These are phyloP conservation scores for Macrosoma leucophasiata DNA, from an alignment of 2,888 invertebrate genomes.

Conservation along the genomic window DNA sequence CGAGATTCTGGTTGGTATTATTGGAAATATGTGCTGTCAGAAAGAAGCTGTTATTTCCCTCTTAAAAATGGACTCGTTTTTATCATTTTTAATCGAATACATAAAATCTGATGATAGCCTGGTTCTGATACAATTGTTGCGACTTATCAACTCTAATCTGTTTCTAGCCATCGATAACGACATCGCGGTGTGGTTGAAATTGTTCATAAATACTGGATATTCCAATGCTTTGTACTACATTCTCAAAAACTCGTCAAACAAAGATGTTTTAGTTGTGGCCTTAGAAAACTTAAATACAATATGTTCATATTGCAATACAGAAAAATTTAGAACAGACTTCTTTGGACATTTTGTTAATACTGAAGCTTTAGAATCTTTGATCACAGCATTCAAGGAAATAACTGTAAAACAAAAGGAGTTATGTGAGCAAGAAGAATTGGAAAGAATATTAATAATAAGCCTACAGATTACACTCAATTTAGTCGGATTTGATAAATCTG, in stretches of 20 bases:
- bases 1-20: slow-evolving; percentile 89
- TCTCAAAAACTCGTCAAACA: slow-evolving; percentile 83
- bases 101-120: slow-evolving; percentile 80
- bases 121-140: slow-evolving; percentile 83
- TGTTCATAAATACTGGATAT: slow-evolving; percentile 65
- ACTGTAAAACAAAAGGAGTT: slow-evolving; percentile 40
- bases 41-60: slow-evolving; percentile 75
- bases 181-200: slow-evolving; percentile 59
- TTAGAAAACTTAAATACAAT: slow-evolving; percentile 77
- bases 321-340: slow-evolving; percentile 42
- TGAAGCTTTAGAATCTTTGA: slow-evolving; percentile 47
- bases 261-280: slow-evolving; percentile 72
- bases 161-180: slow-evolving; percentile 55
- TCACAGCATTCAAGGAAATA: slow-evolving; percentile 48
- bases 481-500: slow-evolving; percentile 52
- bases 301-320: slow-evolving; percentile 58
- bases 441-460: slow-evolving; percentile 50
- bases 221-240: slow-evolving; percentile 81
- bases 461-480: slow-evolving; percentile 53
- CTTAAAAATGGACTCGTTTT: slow-evolving; percentile 72
- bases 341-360: slow-evolving; percentile 48
- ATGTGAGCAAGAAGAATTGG: slow-evolving; percentile 46
- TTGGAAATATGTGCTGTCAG: slow-evolving; percentile 88
- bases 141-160: slow-evolving; percentile 77
- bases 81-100: slow-evolving; percentile 73